Evolutionary conservation across 1,140 invertebrate genomes (phyloP), one percentile per base, ranked within the genome.

Genomic region (Anoplolepis gracilipes): DNA sequence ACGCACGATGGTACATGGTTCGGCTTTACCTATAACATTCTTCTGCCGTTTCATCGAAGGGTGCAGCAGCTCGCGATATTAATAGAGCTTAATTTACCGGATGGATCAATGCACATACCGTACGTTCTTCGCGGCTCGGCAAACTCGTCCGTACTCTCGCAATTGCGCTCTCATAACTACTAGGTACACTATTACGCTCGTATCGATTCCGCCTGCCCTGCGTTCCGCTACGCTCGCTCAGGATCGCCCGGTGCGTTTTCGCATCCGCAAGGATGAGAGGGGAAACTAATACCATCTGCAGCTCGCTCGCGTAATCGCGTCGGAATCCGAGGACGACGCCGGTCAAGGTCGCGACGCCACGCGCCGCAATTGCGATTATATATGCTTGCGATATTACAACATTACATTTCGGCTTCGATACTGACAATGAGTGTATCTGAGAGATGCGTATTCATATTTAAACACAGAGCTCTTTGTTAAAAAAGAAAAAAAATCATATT

Each of bases 11-110:
- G 42, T 46, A 46, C 42, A 46, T n/a, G 16, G 2, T 19, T n/a
- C 10, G 16, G 46, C 42, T 82, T 57, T 19, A 65, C 11, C 39
- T n/a, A 42, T 42, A 57, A 46, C 77, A 49, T 36, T 59, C 53
- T 72, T 33, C 67, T 59, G 13, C 28, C 22, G 33, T 28, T 79
- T 19, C 42, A 19, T 39, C 30, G 39, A 76, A 28, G n/a, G 57
- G 25, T 64, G 46, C 33, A 77, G 39, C 70, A 77, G 39, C 55
- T 36, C 7, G 42, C 42, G 73, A 78, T 78, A 84, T 84, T 84
- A 78, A 84, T 78, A 84, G 57, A 75, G 82, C 33, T 78, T 84
- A 84, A 84, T 84, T 64, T 76, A 65, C 57, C 59, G 57, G 59
- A 33, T 49, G 72, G 82, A 78, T 84, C 82, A 78, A 84, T 84